Conservation (phyloP, 2,888 invertebrate genomes). For the Heteromyza rotundicornis region DNA sequence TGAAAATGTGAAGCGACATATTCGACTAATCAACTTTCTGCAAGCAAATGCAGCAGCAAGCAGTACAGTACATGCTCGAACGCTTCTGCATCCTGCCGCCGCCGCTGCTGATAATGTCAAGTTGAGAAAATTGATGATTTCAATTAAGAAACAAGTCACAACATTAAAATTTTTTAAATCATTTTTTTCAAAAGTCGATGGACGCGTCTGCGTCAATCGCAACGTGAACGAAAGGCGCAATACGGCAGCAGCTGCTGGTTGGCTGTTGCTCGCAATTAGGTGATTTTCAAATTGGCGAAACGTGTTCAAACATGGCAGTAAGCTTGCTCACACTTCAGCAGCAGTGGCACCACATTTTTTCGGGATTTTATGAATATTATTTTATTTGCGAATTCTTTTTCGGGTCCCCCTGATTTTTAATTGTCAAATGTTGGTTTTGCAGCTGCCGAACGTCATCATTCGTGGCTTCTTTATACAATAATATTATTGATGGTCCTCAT, state of each 20-base stretch:
- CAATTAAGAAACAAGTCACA: constrained; percentile 56
- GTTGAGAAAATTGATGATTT: constrained; percentile 59
- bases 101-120: constrained; percentile 11
- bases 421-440: constrained; percentile 27
- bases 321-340: constrained; percentile 22
- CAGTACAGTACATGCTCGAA: constrained; percentile 13
- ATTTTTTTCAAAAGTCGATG: neutral
- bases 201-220: too few species aligned
- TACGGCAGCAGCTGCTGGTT: neutral
- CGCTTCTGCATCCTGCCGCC: constrained; percentile 11
- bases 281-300: constrained; percentile 58
- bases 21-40: constrained; percentile 20
- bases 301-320: constrained; percentile 41
- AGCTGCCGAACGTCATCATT: constrained; percentile 25
- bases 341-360: neutral
- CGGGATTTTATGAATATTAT: neutral
- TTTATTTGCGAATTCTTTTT: neutral
- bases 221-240: too few species aligned
- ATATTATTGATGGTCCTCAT: constrained; percentile 28
- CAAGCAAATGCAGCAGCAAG: too few species aligned
- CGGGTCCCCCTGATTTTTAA: constrained; percentile 9
- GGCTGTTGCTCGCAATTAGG: constrained; percentile 46
- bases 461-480: constrained; percentile 46
- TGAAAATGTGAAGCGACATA: constrained; percentile 49
- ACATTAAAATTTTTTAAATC: constrained; percentile 20